These are phyloP conservation scores for Stichopus chloronotus DNA, from an alignment of 35 echinoderm and acorn worm species.

Conservation along the genomic window DNA sequence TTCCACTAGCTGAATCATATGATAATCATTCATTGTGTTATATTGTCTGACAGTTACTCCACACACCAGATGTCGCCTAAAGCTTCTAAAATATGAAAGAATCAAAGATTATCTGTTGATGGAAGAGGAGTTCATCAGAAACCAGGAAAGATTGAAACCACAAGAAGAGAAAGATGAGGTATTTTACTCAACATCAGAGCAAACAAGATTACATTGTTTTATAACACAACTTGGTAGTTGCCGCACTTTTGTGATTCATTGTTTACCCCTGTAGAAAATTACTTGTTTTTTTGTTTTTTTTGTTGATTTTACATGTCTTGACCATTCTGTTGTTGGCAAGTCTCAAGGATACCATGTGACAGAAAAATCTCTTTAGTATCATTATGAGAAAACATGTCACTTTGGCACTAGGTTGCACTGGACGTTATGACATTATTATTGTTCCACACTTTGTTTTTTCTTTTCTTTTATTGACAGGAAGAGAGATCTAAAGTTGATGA, in stretches of 20 bases:
- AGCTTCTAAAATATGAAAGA: slow-evolving; percentile 88
- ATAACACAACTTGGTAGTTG: neutral
- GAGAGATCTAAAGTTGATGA: slow-evolving; percentile 98
- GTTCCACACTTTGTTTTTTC: too few species aligned
- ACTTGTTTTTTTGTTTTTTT: too few species aligned
- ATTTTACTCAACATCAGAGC: neutral
- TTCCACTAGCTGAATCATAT: too few species aligned
- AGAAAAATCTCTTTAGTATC: too few species aligned
- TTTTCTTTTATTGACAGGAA: slow-evolving; percentile 57
- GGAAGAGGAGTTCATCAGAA: slow-evolving; percentile 99
- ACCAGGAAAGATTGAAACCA: slow-evolving; percentile 97
- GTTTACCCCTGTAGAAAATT: neutral
- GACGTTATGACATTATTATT: too few species aligned
- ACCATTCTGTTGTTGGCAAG: too few species aligned
- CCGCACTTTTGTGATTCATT: neutral
- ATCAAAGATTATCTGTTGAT: slow-evolving; percentile 98
- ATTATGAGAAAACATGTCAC: too few species aligned
- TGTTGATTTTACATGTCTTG: too few species aligned
- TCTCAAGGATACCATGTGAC: too few species aligned
- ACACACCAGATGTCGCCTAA: slow-evolving; percentile 92
- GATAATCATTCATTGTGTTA: neutral
- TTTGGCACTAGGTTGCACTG: too few species aligned
- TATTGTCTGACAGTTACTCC: slow-evolving; percentile 71
- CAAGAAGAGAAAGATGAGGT: slow-evolving; percentile 99
- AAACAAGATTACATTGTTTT: neutral